phyloP scores from a whole-genome alignment of 1,140 invertebrate genomes.

The Drosophila bocqueti region DNA sequence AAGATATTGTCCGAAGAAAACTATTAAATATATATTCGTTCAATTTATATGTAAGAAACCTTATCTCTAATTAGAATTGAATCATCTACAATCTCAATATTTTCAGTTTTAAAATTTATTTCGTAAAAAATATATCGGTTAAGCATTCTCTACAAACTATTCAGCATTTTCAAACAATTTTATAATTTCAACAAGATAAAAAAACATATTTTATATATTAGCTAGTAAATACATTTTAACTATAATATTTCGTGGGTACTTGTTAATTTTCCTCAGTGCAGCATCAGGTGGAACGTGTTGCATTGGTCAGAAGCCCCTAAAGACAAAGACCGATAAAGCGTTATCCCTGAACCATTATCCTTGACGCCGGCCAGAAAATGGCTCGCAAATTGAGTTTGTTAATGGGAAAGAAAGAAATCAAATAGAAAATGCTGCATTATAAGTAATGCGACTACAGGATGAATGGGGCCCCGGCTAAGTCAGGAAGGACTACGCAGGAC shows the following conservation, averaged over 20 bases:
- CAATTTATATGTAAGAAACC: too few species aligned
- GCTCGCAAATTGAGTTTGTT: conserved; percentile 73
- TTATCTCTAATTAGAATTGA: too few species aligned
- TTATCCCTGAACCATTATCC: conserved; percentile 66
- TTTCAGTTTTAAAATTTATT: neutral
- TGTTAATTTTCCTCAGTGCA: conserved; percentile 15
- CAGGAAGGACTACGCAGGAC: conserved; percentile 27
- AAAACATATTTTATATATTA: neutral
- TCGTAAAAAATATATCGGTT: neutral
- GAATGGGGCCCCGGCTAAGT: neutral
- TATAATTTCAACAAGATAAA: neutral
- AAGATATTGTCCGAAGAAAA: neutral
- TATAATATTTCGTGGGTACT: too few species aligned
- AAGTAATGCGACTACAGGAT: conserved; percentile 33
- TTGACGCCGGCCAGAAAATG: conserved; percentile 61
- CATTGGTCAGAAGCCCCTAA: conserved; percentile 59
- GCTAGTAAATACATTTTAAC: neutral
- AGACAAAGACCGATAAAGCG: conserved; percentile 61
- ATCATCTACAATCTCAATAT: neutral
- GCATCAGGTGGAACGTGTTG: conserved; percentile 60
- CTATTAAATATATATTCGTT: too few species aligned
- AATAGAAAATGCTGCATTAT: conserved; percentile 56
- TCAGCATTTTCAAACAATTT: neutral
- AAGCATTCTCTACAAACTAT: neutral
- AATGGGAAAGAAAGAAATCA: conserved; percentile 59